phyloP scores from a whole-genome alignment of 1,140 invertebrate species.

The Tribolium castaneum region DNA sequence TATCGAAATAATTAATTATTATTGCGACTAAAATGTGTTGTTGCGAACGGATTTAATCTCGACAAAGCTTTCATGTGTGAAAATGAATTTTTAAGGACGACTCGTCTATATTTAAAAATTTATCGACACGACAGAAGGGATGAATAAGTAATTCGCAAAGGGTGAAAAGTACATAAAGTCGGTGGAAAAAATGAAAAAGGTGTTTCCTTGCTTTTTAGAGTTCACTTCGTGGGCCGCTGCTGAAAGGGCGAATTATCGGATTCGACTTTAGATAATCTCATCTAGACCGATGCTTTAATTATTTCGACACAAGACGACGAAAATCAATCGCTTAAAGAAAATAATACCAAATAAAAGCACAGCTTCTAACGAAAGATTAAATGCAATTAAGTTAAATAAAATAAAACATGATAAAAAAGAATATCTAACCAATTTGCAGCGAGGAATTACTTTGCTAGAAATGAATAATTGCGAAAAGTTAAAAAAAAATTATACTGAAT shows the following conservation, averaged over 20 bases:
- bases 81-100: background rate
- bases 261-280: constrained; percentile 4
- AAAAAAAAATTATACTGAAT: no score
- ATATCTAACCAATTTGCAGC: no score
- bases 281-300: background rate
- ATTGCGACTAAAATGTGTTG: background rate
- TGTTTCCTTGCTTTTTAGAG: background rate
- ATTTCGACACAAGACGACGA: background rate
- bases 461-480: no score
- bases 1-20: constrained; percentile 22
- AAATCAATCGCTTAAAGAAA: background rate
- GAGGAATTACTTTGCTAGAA: no score
- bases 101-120: background rate
- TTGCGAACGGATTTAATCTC: background rate
- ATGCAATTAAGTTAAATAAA: no score
- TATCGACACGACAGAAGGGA: background rate
- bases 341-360: background rate
- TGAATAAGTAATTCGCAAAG: background rate
- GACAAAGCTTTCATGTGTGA: background rate
- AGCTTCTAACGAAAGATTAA: background rate
- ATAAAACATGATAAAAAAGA: no score
- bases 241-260: background rate
- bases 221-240: background rate
- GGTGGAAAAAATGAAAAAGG: background rate
- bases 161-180: background rate